These are phyloP conservation scores for Apomyelois bistriatella DNA, from an alignment of 2,888 invertebrate species.

Conservation along the genomic window DNA sequence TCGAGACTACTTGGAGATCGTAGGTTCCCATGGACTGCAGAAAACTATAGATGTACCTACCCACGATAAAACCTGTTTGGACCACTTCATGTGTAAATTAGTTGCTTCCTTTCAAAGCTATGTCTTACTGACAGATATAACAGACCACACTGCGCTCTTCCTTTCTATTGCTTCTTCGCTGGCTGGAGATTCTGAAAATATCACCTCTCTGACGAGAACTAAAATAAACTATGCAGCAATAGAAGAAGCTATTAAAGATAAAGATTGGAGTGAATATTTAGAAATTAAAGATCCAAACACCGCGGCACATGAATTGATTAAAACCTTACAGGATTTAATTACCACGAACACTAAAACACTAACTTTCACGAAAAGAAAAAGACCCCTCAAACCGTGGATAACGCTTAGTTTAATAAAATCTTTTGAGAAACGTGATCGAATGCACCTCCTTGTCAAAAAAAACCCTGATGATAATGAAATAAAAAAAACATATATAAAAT, in stretches of 20 bases:
- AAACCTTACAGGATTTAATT: background rate
- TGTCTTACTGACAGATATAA: background rate
- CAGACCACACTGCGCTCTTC: background rate
- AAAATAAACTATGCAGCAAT: conserved; percentile 1
- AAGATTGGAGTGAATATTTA: conserved; percentile 1
- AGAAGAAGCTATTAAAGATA: background rate
- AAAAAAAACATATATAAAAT: background rate
- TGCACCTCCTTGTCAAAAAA: background rate
- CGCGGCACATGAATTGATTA: background rate
- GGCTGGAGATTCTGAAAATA: background rate
- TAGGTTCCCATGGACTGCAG: conserved; percentile 9
- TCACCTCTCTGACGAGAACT: background rate
- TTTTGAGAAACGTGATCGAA: background rate
- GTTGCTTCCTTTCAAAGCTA: background rate
- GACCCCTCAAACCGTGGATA: background rate
- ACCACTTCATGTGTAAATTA: conserved; percentile 7
- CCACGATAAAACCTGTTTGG: conserved; percentile 7
- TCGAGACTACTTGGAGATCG: conserved; percentile 3
- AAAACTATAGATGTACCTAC: background rate
- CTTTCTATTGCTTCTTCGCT: background rate
- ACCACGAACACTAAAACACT: background rate
- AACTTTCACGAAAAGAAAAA: background rate
- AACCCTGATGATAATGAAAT: background rate
- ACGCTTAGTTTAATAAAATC: background rate
- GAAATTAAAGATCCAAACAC: background rate